Conservation (phyloP, 2,888 invertebrate species). For the Cheilosia vulpina region DNA sequence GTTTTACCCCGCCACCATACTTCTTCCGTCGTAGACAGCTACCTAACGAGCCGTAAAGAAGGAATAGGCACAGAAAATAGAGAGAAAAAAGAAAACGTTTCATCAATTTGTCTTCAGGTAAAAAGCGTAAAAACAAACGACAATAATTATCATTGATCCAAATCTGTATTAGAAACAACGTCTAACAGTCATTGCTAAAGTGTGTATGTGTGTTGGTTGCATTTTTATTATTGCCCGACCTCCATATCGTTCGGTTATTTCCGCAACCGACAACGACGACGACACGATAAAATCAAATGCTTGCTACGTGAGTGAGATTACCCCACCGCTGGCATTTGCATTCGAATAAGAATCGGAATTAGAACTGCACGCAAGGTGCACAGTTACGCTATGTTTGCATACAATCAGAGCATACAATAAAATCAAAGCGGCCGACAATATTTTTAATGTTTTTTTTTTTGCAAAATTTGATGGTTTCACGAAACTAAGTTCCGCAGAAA, state of each 20-base stretch:
- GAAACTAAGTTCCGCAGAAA: no score
- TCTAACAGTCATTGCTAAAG: conserved; percentile 13
- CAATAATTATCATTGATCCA: conserved; percentile 53
- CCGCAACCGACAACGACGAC: conserved; percentile 55
- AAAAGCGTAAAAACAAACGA: conserved; percentile 1
- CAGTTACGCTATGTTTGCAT: conserved; percentile 24
- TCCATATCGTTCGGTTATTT: conserved; percentile 62
- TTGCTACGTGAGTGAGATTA: conserved; percentile 43
- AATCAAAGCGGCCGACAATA: conserved; percentile 9
- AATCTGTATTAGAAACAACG: conserved; percentile 42
- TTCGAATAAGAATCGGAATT: conserved; percentile 58
- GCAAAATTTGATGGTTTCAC: not conserved
- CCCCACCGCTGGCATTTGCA: conserved; percentile 26
- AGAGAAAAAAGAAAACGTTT: conserved; percentile 5
- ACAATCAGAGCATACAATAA: conserved; percentile 43
- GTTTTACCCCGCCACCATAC: not conserved
- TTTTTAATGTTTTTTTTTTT: not conserved
- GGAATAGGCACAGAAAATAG: not conserved
- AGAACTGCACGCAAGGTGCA: conserved; percentile 47
- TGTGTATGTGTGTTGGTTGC: conserved; percentile 13
- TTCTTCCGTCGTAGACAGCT: no score
- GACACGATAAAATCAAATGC: conserved; percentile 47
- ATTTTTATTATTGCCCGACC: conserved; percentile 42
- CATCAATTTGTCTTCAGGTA: conserved; percentile 46
- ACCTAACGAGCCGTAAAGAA: conserved; percentile 13